A percentile compares a stretch with the other conserved stretches of the same genome.
Conservation (phyloP, 2,113 vertebrate species). For the Gymnocephalus cernua region DNA sequence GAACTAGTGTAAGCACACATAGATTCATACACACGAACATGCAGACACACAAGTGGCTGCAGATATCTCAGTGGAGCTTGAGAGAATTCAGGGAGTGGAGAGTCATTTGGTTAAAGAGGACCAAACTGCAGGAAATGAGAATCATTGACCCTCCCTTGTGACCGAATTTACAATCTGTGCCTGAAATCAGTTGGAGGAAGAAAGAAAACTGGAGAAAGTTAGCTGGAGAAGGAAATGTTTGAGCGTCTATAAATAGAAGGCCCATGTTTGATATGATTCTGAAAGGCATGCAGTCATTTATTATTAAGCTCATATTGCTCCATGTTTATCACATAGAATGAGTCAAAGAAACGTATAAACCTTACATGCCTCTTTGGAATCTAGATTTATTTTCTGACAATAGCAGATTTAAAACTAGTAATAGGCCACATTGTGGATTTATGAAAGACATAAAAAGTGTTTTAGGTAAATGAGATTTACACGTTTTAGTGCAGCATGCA, state of each 20-base stretch:
- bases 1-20: slow-evolving; percentile 29
- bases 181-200: slow-evolving; percentile 73
- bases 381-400: slow-evolving; percentile 13
- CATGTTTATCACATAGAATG: slow-evolving; percentile 55
- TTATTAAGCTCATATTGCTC: slow-evolving; percentile 72
- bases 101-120: slow-evolving; percentile 75
- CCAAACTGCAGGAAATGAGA: slow-evolving; percentile 78
- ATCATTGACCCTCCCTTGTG: slow-evolving; percentile 76
- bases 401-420: slow-evolving; percentile 15
- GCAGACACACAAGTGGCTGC: slow-evolving; percentile 36
- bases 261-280: slow-evolving; percentile 65
- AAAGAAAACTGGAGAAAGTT: slow-evolving; percentile 75
- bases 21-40: background rate
- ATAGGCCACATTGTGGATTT: background rate
- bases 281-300: slow-evolving; percentile 70
- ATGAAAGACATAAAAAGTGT: background rate
- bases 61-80: slow-evolving; percentile 63
- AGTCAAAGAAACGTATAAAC: slow-evolving; percentile 32
- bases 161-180: slow-evolving; percentile 72
- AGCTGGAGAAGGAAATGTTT: slow-evolving; percentile 70
- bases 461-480: slow-evolving; percentile 19
- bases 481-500: background rate
- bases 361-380: slow-evolving; percentile 22
- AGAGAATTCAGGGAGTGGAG: slow-evolving; percentile 74
- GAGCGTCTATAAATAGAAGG: slow-evolving; percentile 72